A percentile compares a stretch with the other conserved stretches of the same genome.
These are phyloP conservation scores for Lontra canadensis DNA, from an alignment of 2,113 vertebrate species.

Conservation along the genomic window DNA sequence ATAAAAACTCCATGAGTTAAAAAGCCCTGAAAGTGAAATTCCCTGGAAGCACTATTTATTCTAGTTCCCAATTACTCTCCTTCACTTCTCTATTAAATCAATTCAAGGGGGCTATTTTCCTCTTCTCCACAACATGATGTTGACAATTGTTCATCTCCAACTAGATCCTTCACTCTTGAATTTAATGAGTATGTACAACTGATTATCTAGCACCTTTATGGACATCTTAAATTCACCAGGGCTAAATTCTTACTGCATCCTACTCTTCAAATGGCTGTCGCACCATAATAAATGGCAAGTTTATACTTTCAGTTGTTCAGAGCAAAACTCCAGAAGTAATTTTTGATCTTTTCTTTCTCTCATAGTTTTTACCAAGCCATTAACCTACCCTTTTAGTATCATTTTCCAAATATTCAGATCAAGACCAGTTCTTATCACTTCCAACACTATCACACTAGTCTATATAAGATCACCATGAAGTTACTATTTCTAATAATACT, in stretches of 20 bases:
- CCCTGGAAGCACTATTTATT: background rate
- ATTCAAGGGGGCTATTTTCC: background rate
- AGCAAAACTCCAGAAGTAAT: background rate
- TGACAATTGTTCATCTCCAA: background rate
- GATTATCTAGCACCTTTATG: background rate
- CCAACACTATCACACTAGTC: background rate
- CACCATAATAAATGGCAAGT: background rate
- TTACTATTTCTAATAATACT: background rate
- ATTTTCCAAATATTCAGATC: background rate
- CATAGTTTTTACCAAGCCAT: background rate
- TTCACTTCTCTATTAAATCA: background rate
- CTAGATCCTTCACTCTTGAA: background rate
- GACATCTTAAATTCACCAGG: background rate
- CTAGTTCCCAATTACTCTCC: background rate
- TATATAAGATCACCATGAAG: background rate
- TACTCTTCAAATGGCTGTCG: background rate
- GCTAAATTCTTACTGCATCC: background rate
- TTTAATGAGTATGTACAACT: background rate
- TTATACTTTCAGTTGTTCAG: background rate
- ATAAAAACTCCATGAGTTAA: background rate
- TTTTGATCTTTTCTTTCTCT: background rate
- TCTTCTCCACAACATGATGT: background rate
- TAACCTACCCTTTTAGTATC: background rate
- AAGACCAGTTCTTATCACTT: background rate
- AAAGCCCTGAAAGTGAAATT: background rate